A percentile compares a stretch with the other conserved stretches of the same genome.
phyloP scores from a whole-genome alignment of 2,797 vertebrate genomes.

The Clarias platycephalus region DNA sequence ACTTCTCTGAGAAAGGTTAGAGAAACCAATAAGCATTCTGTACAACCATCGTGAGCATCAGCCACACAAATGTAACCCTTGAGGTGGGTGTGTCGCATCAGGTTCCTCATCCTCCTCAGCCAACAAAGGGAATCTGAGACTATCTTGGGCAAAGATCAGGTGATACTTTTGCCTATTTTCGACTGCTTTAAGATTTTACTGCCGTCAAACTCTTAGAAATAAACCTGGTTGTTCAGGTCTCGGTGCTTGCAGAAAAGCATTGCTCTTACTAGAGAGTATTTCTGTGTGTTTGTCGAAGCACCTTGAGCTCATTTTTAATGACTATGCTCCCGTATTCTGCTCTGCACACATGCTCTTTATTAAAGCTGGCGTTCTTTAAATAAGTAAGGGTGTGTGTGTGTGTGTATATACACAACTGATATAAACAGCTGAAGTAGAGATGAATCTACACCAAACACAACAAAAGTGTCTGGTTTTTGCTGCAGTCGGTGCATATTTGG shows the following conservation, averaged over 20 bases:
- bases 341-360: background rate
- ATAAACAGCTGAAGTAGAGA: background rate
- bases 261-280: background rate
- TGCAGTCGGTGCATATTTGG: slow-evolving; percentile 7
- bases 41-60: too few species aligned
- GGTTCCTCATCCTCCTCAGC: too few species aligned
- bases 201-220: background rate
- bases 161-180: too few species aligned
- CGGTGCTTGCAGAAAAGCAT: too few species aligned
- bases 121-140: too few species aligned
- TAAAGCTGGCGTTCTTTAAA: background rate
- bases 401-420: background rate
- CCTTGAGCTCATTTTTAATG: background rate
- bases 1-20: too few species aligned
- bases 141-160: too few species aligned
- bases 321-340: background rate
- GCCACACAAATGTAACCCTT: too few species aligned
- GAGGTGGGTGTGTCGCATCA: too few species aligned
- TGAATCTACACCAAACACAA: background rate
- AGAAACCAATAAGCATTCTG: too few species aligned
- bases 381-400: background rate
- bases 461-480: background rate
- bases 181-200: too few species aligned
- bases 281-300: background rate
- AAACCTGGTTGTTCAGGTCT: background rate